Evolutionary conservation across 2,888 invertebrate species (phyloP), one percentile per base, ranked within the genome.

Genomic region (Crocallis elinguaria): DNA sequence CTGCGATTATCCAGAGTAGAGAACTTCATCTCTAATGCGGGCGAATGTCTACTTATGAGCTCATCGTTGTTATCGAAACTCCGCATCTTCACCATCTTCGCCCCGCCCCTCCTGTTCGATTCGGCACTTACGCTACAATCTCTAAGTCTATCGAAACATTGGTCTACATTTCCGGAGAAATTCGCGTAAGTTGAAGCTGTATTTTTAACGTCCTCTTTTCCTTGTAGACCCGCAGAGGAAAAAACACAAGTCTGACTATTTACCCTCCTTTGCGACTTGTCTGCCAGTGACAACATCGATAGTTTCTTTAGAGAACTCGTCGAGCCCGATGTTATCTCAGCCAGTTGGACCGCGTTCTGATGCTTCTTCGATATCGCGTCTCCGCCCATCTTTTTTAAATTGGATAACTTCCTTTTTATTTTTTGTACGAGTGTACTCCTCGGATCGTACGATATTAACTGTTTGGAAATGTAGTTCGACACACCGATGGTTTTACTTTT

Each of bases 141-240:
- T 69, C 85, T 83, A 41, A 88, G 75, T 71, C 88, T 86, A 63
- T 91, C 90, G 49, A 90, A 88, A 75, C 89, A 88, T 75, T 89
- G 88, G 74, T 92, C 92, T 63, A 92, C 87, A 57, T 92, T 91
- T 35, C 88, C 86, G 38, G 92, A 88, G 73, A 88, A 92, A 69
- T 91, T 92, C 39, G 88, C 86, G 66, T 92, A 92, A 33, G 86
- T 86, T 29, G 89, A 81, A 42, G 73, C 67, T 61, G 81, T 86
- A 62, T 79, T 83, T 76, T 86, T 87, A 49, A 79, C 67, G 51
- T 88, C 87, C 49, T 84, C 84, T 75, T 89, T 88, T 48, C 80
- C 75, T 71, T 81, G 90, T 66, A 77, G 79, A 49, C 83, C 83
- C 11, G 87, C 75, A 12, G 90, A 81, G 41, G 77, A 73, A 73